phyloP scores from a whole-genome alignment of 2,113 vertebrate genomes.

The Cygnus atratus region DNA sequence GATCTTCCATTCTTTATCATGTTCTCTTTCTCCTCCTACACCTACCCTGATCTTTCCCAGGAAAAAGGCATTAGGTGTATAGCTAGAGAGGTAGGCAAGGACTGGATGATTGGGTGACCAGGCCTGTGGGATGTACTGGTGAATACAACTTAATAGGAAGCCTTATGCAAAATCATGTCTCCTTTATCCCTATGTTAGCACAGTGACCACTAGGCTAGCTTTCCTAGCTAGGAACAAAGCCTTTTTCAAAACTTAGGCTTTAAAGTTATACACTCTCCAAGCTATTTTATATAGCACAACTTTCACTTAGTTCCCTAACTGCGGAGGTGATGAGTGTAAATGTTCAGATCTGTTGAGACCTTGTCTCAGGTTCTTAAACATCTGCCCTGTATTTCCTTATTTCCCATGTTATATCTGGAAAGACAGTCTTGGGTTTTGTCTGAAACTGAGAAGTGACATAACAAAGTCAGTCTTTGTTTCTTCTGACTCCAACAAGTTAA shows the following conservation, averaged over 20 bases:
- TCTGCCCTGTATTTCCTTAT: not conserved
- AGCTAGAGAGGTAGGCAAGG: not conserved
- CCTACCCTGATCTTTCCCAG: not conserved
- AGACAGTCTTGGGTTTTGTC: not conserved
- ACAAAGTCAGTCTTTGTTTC: constrained; percentile 13
- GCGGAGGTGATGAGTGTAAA: not conserved
- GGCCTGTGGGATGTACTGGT: not conserved
- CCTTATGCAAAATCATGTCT: not conserved
- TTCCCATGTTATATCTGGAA: not conserved
- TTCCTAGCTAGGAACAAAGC: not conserved
- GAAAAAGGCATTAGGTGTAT: not conserved
- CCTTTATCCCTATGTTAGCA: not conserved
- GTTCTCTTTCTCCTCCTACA: not conserved
- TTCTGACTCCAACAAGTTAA: not conserved
- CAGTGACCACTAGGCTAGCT: not conserved
- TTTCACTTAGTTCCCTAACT: not conserved
- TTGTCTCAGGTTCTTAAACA: not conserved
- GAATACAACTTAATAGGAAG: not conserved
- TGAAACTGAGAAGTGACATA: not conserved
- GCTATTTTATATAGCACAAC: not conserved
- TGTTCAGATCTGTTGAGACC: not conserved
- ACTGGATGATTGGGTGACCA: not conserved
- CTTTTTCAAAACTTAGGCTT: not conserved
- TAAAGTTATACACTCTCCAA: not conserved
- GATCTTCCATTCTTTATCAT: not conserved